A percentile compares a stretch with the other conserved stretches of the same genome.
Conservation (phyloP, 2,888 invertebrate species). For the Scotopteryx bipunctaria region DNA sequence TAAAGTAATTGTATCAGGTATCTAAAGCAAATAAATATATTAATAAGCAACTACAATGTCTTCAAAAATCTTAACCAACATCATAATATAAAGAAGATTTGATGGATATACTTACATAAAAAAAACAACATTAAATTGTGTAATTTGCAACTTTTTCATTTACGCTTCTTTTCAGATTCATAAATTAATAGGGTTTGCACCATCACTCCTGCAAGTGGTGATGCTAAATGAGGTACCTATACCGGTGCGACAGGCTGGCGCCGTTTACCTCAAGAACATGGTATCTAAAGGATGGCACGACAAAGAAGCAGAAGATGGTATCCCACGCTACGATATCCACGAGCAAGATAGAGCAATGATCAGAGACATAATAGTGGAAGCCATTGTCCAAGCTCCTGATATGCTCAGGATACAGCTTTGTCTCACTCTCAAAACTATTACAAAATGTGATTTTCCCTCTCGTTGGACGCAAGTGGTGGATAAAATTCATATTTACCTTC, state of each 20-base stretch:
- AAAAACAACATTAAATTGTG: no score
- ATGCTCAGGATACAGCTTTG: conserved; percentile 95
- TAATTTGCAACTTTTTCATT: no score
- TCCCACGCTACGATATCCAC: conserved; percentile 93
- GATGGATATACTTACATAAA: no score
- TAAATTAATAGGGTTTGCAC: conserved; percentile 97
- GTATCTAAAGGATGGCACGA: conserved; percentile 95
- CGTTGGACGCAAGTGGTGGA: conserved; percentile 98
- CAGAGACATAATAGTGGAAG: conserved; percentile 96
- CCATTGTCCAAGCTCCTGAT: conserved; percentile 96
- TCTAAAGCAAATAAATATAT: no score
- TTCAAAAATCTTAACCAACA: no score
- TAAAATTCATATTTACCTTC: conserved; percentile 96
- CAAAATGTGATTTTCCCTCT: conserved; percentile 97
- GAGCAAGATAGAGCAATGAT: conserved; percentile 98
- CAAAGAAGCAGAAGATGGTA: conserved; percentile 88
- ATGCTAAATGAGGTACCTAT: conserved; percentile 95
- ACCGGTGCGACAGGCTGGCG: conserved; percentile 97
- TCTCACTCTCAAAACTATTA: conserved; percentile 95
- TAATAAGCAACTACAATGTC: no score
- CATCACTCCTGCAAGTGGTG: conserved; percentile 95
- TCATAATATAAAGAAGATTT: no score
- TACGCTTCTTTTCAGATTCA: conserved; percentile 64
- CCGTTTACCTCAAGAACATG: conserved; percentile 98
- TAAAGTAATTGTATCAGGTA: no score